Evolutionary conservation across 2,888 invertebrate species (phyloP).

Genomic region (Cheilosia variabilis): DNA sequence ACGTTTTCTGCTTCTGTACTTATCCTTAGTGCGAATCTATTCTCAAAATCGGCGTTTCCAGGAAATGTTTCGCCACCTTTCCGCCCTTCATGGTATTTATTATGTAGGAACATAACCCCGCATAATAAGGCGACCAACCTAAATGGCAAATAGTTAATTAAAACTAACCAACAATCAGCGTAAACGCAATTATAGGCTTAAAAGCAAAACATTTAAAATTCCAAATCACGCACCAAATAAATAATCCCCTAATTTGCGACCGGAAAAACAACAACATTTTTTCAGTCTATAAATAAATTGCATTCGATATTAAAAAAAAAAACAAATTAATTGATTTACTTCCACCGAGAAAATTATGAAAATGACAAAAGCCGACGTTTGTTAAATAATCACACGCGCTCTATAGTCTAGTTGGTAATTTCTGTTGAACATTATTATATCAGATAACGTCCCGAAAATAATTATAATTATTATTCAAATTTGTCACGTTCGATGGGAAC

Average conservation of each 20-base stretch:
- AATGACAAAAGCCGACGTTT: too few relatives aligned
- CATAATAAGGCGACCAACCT: too few relatives aligned
- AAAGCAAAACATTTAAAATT: constrained; percentile 7
- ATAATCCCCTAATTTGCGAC: constrained; percentile 15
- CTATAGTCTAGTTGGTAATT: constrained; percentile 32
- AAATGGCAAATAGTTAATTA: constrained; percentile 9
- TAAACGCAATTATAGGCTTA: constrained; percentile 30
- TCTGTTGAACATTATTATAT: constrained; percentile 14
- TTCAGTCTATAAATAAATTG: not conserved
- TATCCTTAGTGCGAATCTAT: too few relatives aligned
- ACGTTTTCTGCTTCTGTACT: too few relatives aligned
- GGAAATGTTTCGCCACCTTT: too few relatives aligned
- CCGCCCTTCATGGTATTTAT: too few relatives aligned
- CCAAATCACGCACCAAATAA: constrained; percentile 30
- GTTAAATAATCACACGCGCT: too few relatives aligned
- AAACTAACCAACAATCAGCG: constrained; percentile 10
- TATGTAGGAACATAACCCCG: too few relatives aligned
- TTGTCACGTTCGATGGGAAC: constrained; percentile 52
- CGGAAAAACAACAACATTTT: not conserved
- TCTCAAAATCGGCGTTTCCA: too few relatives aligned
- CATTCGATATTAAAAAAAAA: too few relatives aligned
- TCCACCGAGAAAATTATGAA: too few relatives aligned
- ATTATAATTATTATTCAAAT: constrained; percentile 28
- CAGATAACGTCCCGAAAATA: constrained; percentile 20
- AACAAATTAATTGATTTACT: too few relatives aligned